phyloP scores from a whole-genome alignment of 2,113 vertebrate species.

The Forbesichthys agassizii region DNA sequence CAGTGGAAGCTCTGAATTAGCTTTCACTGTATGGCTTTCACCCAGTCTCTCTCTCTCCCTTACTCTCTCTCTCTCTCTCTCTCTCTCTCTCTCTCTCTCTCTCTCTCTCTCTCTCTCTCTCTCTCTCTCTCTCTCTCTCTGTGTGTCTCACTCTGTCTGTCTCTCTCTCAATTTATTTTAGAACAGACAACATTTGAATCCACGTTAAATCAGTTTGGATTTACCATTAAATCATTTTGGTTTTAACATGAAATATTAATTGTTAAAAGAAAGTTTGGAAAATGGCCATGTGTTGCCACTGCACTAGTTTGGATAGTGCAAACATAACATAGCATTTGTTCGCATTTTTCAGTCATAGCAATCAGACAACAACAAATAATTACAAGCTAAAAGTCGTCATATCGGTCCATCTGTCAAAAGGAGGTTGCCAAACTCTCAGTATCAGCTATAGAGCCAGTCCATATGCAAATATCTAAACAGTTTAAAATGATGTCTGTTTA shows the following conservation, averaged over 20 bases:
- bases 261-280: conserved; percentile 11
- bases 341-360: conserved; percentile 34
- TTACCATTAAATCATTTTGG: conserved; percentile 11
- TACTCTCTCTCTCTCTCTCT: not conserved
- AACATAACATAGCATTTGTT: conserved; percentile 28
- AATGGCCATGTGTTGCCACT: conserved; percentile 22
- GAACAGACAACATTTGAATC: not conserved
- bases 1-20: conserved; percentile 32
- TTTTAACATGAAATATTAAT: too few species aligned
- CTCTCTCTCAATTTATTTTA: not conserved
- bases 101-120: too few species aligned
- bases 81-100: not conserved
- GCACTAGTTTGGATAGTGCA: conserved; percentile 43
- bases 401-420: conserved; percentile 67
- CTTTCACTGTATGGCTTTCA: conserved; percentile 4
- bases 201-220: conserved; percentile 12
- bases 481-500: conserved; percentile 35
- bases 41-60: conserved; percentile 6
- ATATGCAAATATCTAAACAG: conserved; percentile 42
- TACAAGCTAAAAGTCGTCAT: conserved; percentile 51
- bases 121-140: not conserved
- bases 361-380: conserved; percentile 41
- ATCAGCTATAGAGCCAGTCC: conserved; percentile 43
- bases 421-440: conserved; percentile 32
- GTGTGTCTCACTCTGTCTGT: not conserved